phyloP scores from a whole-genome alignment of 2,888 invertebrate species.

The Adelognathus sp. region DNA sequence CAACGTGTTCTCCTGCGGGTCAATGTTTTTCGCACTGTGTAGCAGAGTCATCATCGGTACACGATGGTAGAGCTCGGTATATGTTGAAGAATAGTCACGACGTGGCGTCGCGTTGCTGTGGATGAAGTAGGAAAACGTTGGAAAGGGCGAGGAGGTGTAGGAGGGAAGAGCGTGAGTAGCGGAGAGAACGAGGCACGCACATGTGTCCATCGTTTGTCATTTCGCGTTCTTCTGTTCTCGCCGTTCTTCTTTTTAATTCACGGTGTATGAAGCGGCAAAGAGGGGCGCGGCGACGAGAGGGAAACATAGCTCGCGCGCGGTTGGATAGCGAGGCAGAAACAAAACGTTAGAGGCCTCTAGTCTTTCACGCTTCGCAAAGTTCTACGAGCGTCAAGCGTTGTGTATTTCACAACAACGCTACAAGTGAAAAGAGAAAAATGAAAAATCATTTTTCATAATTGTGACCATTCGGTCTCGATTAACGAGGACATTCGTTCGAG shows the following conservation, averaged over 20 bases:
- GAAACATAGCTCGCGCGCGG: not conserved
- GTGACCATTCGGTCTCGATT: not conserved
- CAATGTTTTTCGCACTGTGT: conserved; percentile 44
- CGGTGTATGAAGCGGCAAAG: conserved; percentile 6
- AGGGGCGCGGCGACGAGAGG: not conserved
- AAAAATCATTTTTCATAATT: not conserved
- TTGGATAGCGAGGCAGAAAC: conserved; percentile 15
- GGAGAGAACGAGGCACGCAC: conserved; percentile 62
- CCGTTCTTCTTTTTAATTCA: conserved; percentile 48
- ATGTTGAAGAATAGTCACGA: conserved; percentile 49
- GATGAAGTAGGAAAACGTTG: conserved; percentile 19
- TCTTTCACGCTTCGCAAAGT: conserved; percentile 8
- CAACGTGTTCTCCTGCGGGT: conserved; percentile 6
- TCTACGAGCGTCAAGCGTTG: not conserved
- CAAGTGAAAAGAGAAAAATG: not conserved
- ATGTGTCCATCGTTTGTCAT: conserved; percentile 76
- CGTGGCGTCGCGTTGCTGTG: conserved; percentile 15
- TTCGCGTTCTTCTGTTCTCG: conserved; percentile 72
- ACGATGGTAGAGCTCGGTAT: conserved; percentile 13
- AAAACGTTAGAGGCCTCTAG: conserved; percentile 11
- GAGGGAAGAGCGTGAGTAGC: not conserved
- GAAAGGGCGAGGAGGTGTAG: conserved; percentile 15
- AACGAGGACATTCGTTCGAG: conserved; percentile 3
- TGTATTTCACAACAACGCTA: not conserved
- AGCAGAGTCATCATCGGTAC: not conserved